Percentiles rank a stretch among this genome's conserved stretches.
Evolutionary conservation across 2,113 vertebrate species (phyloP).

Genomic region (Anarhynchus alexandrinus): DNA sequence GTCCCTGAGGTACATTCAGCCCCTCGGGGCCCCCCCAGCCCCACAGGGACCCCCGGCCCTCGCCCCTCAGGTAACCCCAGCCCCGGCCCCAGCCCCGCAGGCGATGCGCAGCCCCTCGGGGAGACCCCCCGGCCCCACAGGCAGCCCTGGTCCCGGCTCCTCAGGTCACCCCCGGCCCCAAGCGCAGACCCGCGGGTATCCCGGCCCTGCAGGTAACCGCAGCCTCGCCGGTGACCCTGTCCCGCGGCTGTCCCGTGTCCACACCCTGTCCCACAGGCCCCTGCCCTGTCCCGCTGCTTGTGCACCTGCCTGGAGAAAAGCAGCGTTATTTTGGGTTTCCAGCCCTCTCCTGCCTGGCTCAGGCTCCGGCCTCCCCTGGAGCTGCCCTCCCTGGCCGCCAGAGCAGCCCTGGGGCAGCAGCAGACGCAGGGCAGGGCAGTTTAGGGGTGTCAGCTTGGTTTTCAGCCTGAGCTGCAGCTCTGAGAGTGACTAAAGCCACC

Average conservation of each 20-base stretch:
- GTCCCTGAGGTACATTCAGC: neutral
- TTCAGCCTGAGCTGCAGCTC: neutral
- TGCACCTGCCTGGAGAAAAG: neutral
- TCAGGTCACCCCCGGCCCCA: too few relatives aligned
- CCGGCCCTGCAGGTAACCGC: neutral
- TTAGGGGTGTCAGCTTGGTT: fast-evolving
- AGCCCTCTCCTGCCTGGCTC: neutral
- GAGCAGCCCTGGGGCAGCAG: neutral
- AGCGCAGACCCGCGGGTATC: too few relatives aligned
- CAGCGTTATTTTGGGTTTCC: neutral
- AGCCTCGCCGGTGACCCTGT: neutral
- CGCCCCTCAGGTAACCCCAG: neutral
- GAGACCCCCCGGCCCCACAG: neutral
- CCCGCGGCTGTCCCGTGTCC: neutral
- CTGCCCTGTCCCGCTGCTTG: neutral
- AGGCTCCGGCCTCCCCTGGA: neutral
- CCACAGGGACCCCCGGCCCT: too few relatives aligned
- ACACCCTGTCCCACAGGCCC: too few relatives aligned
- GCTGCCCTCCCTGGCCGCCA: neutral
- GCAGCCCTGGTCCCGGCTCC: neutral
- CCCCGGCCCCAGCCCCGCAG: too few relatives aligned
- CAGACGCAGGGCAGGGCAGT: neutral
- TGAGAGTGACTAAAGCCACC: neutral
- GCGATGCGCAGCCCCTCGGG: neutral
- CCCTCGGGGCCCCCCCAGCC: too few relatives aligned